These are phyloP conservation scores for Blastomussa wellsi DNA, from an alignment of 92 coral and sea anemone genomes.

Conservation along the genomic window DNA sequence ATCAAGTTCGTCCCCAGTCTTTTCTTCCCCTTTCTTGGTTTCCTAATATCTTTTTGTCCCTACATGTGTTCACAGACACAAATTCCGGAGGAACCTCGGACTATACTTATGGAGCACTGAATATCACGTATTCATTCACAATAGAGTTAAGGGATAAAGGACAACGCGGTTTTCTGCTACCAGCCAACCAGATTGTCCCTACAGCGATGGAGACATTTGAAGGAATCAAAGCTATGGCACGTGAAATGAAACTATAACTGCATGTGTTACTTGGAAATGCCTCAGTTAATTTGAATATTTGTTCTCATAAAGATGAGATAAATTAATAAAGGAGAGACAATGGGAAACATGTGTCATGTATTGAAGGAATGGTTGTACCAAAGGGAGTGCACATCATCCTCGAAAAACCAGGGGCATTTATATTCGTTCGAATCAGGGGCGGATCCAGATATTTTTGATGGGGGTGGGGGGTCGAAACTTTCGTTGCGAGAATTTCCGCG, in stretches of 20 bases:
- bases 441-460: too few relatives aligned
- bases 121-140: constrained; percentile 74
- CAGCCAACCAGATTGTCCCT: constrained; percentile 69
- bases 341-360: not conserved
- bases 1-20: too few relatives aligned
- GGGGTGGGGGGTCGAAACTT: too few relatives aligned
- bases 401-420: too few relatives aligned
- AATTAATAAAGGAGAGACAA: not conserved
- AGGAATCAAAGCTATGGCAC: constrained; percentile 69
- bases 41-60: not conserved
- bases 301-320: not conserved
- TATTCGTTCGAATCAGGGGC: too few relatives aligned
- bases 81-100: constrained; percentile 81
- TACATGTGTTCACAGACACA: constrained; percentile 43
- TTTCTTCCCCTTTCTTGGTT: not conserved
- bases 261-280: not conserved
- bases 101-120: constrained; percentile 66
- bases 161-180: constrained; percentile 71
- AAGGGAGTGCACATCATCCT: too few relatives aligned
- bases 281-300: not conserved
- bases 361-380: not conserved
- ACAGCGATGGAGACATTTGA: constrained; percentile 72
- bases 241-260: constrained; percentile 66
- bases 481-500: too few relatives aligned
- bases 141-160: constrained; percentile 78